Base-by-base conservation (phyloP, 2,888 invertebrate genomes). In the Ectobius pallidus region DNA sequence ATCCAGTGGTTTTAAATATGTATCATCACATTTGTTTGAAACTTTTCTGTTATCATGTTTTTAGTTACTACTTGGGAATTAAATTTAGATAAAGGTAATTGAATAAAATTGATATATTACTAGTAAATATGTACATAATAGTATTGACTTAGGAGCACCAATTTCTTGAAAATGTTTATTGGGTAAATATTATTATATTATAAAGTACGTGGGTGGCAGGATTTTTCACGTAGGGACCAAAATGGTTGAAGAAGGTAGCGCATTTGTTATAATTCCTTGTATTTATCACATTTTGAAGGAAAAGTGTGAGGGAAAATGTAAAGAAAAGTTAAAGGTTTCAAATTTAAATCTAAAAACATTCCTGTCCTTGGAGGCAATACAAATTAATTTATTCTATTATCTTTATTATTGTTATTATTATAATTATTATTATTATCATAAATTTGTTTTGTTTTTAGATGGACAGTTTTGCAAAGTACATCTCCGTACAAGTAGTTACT, bases 141-240 rank as follows among this genome's bases (percentile, higher is more conserved):
- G 25, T 32, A 34, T 49, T 52, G 11, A 52, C 32, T 65, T 63
- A 46, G 52, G 18, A 44, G 71, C 49, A 63, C 71, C 65, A 65
- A 49, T 52, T 71, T 71, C 49, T 71, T 65, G 49, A 70, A 65
- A 71, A 49, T 63, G 63, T 71, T 70, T 65, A 71, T 65, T 65
- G 49, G 14, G 34, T 62, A 61, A 42, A 42, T 62, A 18, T 70
- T 49, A 69, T 52, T 69, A 39, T 30, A 55, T 22, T 55, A 55
- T 52, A 39, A 52, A 46, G 25, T 69, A 69, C 16, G 34, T 52
- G 46, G 71, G 71, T 63, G 63, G 65, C 52, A 65, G 49, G 55
- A 69, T 32, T 34, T 49, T 69, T 65, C 25, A 69, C 20, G 71
- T 71, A 71, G 71, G 71, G 71, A 71, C 71, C 71, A 71, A 71